phyloP scores from a whole-genome alignment of 2,113 vertebrate genomes.

The Thamnaconus septentrionalis region DNA sequence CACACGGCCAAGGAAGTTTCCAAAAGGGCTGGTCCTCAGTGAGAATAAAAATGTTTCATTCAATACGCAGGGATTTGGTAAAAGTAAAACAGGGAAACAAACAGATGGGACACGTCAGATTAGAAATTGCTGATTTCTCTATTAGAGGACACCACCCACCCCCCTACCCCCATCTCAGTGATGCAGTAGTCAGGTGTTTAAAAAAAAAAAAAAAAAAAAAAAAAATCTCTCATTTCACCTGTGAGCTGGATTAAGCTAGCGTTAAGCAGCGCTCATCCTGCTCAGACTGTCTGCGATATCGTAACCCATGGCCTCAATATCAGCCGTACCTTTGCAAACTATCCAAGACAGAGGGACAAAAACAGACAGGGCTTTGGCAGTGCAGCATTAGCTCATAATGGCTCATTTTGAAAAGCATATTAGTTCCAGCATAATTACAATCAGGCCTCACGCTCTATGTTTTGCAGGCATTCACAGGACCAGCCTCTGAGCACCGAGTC shows the following conservation, averaged over 20 bases:
- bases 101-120: not conserved
- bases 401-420: conserved; percentile 84
- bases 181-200: too few relatives aligned
- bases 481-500: conserved; percentile 74
- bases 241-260: conserved; percentile 57
- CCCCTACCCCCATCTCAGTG: too few relatives aligned
- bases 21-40: too few relatives aligned
- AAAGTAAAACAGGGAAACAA: not conserved
- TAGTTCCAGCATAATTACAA: conserved; percentile 86
- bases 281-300: conserved; percentile 64
- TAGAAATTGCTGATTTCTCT: not conserved
- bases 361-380: conserved; percentile 78
- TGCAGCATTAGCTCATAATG: conserved; percentile 82
- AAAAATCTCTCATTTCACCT: conserved; percentile 44
- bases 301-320: conserved; percentile 75
- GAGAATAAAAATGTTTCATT: too few relatives aligned
- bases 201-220: too few relatives aligned
- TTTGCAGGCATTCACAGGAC: conserved; percentile 77
- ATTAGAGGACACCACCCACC: not conserved
- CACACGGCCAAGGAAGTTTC: too few relatives aligned
- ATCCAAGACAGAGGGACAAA: conserved; percentile 75
- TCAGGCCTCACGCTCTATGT: conserved; percentile 76
- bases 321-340: conserved; percentile 78
- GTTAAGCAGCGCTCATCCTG: conserved; percentile 38
- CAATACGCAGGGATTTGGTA: too few relatives aligned